A percentile compares a stretch with the other conserved stretches of the same genome.
phyloP scores from a whole-genome alignment of 2,797 vertebrate genomes.

The Takifugu rubripes region DNA sequence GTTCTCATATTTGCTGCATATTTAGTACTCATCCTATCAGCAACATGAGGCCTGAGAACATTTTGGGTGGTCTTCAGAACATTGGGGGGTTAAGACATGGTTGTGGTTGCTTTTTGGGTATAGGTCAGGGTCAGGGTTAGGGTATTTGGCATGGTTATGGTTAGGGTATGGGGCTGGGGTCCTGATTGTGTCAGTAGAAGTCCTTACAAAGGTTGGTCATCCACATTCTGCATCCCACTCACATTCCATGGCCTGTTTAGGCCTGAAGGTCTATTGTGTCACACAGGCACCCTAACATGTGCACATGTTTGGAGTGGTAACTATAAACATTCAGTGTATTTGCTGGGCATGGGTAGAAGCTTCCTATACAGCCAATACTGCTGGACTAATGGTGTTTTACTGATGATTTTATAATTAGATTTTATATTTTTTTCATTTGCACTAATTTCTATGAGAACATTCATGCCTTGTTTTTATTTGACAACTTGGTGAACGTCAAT shows the following conservation, averaged over 20 bases:
- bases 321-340: background rate
- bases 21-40: no score
- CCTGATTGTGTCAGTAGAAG: no score
- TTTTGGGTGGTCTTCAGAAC: no score
- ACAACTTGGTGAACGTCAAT: background rate
- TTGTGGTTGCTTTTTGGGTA: background rate
- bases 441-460: no score
- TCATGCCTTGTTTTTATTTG: no score
- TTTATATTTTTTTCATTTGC: background rate
- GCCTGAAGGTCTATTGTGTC: background rate
- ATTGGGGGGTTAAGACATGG: no score
- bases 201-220: background rate
- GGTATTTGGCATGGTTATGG: constrained; percentile 15
- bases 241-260: constrained; percentile 50
- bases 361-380: no score
- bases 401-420: background rate
- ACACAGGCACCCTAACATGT: background rate
- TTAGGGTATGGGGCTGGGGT: no score
- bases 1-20: background rate
- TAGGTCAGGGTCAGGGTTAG: constrained; percentile 7
- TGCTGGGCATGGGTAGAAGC: background rate
- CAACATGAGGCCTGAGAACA: no score
- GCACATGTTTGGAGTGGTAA: background rate
- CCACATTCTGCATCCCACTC: constrained; percentile 30
- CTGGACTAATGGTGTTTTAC: background rate